A percentile compares a stretch with the other conserved stretches of the same genome.
These are phyloP conservation scores for Lordiphosa stackelbergi DNA, from an alignment of 1,140 invertebrate species.

Conservation along the genomic window DNA sequence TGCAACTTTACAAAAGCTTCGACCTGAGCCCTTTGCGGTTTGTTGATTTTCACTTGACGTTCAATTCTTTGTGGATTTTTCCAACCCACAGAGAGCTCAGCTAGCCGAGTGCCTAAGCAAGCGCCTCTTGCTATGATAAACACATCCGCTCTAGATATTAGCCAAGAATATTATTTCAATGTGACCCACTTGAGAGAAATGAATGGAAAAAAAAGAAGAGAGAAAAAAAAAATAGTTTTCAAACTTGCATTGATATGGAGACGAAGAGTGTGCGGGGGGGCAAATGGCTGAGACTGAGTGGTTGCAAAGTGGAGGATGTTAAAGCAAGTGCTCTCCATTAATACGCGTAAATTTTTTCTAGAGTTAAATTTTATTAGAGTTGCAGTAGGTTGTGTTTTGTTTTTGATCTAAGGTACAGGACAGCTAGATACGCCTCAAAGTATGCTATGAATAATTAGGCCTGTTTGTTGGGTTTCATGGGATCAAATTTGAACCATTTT, in stretches of 20 bases:
- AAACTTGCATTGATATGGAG: conserved; percentile 1
- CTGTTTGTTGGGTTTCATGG: too few relatives aligned
- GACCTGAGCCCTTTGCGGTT: conserved; percentile 7
- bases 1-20: neutral
- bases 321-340: too few relatives aligned
- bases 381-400: too few relatives aligned
- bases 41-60: conserved; percentile 25
- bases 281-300: neutral
- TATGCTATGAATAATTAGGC: too few relatives aligned
- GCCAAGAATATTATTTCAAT: conserved; percentile 47
- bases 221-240: too few relatives aligned
- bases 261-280: conserved; percentile 4
- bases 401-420: too few relatives aligned
- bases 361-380: too few relatives aligned
- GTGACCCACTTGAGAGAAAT: conserved; percentile 54
- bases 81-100: conserved; percentile 1
- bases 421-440: too few relatives aligned
- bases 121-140: conserved; percentile 41
- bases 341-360: too few relatives aligned
- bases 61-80: conserved; percentile 1
- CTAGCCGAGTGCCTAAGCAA: conserved; percentile 26
- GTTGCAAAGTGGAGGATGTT: too few relatives aligned
- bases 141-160: conserved; percentile 57
- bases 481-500: too few relatives aligned
- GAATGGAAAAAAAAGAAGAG: conserved; percentile 3